A percentile compares a stretch with the other conserved stretches of the same genome.
Evolutionary conservation across 2,113 vertebrate genomes (phyloP).

Genomic region (Cariama cristata): DNA sequence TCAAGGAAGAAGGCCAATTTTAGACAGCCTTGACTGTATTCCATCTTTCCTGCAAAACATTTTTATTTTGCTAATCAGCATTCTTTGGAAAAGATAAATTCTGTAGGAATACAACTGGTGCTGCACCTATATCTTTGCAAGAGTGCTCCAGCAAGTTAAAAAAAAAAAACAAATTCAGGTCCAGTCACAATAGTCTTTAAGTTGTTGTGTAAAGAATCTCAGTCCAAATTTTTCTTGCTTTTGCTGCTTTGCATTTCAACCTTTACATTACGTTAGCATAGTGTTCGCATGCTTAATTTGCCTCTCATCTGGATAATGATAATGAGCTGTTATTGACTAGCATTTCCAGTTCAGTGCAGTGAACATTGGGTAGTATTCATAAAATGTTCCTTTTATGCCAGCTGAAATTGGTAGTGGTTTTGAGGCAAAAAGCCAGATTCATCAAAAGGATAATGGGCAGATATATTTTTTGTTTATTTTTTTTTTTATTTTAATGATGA

Average conservation of each 20-base stretch:
- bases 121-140: not conserved
- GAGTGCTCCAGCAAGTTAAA: not conserved
- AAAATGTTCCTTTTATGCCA: slow-evolving; percentile 74
- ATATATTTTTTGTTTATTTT: slow-evolving; percentile 76
- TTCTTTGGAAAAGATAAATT: not conserved
- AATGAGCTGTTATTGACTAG: slow-evolving; percentile 73
- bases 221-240: slow-evolving; percentile 30
- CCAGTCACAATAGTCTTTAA: not conserved
- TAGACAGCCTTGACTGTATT: not conserved
- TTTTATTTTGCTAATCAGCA: not conserved
- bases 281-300: slow-evolving; percentile 66
- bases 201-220: not conserved
- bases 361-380: slow-evolving; percentile 74
- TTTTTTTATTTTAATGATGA: slow-evolving; percentile 76
- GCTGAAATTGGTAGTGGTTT: slow-evolving; percentile 78
- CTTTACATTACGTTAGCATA: slow-evolving; percentile 49
- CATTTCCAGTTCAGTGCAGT: slow-evolving; percentile 71
- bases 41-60: not conserved
- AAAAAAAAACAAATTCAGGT: not conserved
- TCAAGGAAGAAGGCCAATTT: not conserved
- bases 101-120: not conserved
- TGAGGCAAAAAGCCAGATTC: slow-evolving; percentile 80
- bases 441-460: slow-evolving; percentile 81
- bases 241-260: slow-evolving; percentile 53
- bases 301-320: slow-evolving; percentile 76